Evolutionary conservation across 1,140 invertebrate species (phyloP).

Genomic region (Aphidius gifuensis): DNA sequence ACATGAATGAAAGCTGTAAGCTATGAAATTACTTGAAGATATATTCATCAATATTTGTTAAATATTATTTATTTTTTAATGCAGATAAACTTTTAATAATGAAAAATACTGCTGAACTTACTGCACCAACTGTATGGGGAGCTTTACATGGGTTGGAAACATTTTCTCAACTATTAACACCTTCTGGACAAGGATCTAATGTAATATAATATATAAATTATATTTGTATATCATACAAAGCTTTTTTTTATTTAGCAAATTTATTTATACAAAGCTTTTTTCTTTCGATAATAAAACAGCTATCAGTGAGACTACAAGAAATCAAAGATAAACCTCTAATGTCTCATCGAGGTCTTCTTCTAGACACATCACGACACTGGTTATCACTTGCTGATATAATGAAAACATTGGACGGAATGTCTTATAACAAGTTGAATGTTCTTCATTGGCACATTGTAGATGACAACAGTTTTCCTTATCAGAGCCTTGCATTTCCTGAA

Average conservation of each 20-base stretch:
- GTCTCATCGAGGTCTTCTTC: slow-evolving; percentile 70
- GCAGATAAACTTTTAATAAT: slow-evolving; percentile 47
- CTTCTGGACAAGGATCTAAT: slow-evolving; percentile 46
- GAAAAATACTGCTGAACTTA: slow-evolving; percentile 36
- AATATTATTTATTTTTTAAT: slow-evolving; percentile 13
- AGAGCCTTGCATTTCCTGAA: slow-evolving; percentile 71
- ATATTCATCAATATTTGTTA: background rate
- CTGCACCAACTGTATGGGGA: slow-evolving; percentile 68
- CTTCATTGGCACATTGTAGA: slow-evolving; percentile 95
- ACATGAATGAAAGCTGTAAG: slow-evolving; percentile 74
- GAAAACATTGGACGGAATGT: slow-evolving; percentile 75
- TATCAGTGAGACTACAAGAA: slow-evolving; percentile 39
- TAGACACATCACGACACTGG: slow-evolving; percentile 84
- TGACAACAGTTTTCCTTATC: slow-evolving; percentile 87
- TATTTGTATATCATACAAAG: slow-evolving; percentile 7
- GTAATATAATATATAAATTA: slow-evolving; percentile 38
- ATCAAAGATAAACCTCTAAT: slow-evolving; percentile 74
- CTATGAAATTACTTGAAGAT: slow-evolving; percentile 10
- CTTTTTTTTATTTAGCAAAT: slow-evolving; percentile 13
- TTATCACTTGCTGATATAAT: slow-evolving; percentile 64
- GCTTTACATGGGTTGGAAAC: slow-evolving; percentile 75
- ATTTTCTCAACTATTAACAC: slow-evolving; percentile 68
- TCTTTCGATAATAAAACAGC: no score
- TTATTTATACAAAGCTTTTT: slow-evolving; percentile 10
- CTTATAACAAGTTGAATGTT: slow-evolving; percentile 87